phyloP scores from a whole-genome alignment of 2,797 vertebrate species.

The Selene dorsalis region DNA sequence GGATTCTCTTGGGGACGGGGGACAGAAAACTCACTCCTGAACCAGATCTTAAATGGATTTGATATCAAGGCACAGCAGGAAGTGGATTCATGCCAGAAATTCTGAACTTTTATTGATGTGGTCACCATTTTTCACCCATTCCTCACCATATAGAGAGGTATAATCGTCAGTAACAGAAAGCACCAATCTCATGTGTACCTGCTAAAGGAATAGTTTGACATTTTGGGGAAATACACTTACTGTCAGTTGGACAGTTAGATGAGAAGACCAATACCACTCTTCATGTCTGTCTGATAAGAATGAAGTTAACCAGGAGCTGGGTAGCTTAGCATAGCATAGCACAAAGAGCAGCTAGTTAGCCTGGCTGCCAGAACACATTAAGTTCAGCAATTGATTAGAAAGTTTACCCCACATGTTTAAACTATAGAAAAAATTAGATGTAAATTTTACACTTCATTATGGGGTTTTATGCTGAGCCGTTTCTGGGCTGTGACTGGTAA shows the following conservation, averaged over 20 bases:
- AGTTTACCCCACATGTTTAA: neutral
- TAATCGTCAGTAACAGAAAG: constrained; percentile 27
- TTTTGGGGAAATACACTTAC: constrained; percentile 16
- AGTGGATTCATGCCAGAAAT: constrained; percentile 37
- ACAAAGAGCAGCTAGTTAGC: neutral
- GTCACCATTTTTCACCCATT: constrained; percentile 37
- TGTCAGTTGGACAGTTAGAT: constrained; percentile 14
- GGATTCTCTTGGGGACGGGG: constrained; percentile 34
- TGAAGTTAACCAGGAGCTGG: neutral
- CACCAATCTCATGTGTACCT: constrained; percentile 28
- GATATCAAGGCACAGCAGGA: constrained; percentile 50
- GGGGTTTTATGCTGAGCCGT: neutral
- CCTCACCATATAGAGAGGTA: constrained; percentile 31
- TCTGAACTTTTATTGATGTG: constrained; percentile 46
- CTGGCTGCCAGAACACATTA: neutral
- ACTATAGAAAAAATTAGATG: neutral
- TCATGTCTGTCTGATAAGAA: neutral
- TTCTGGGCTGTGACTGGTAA: neutral
- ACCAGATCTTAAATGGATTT: constrained; percentile 51
- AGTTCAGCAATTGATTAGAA: neutral
- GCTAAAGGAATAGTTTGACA: constrained; percentile 23
- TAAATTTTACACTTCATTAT: neutral
- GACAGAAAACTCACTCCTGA: constrained; percentile 45
- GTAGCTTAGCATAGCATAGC: constrained; percentile 14
- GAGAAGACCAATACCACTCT: constrained; percentile 4